Conservation (phyloP, 1,140 invertebrate genomes). For the Ylistrum balloti region DNA sequence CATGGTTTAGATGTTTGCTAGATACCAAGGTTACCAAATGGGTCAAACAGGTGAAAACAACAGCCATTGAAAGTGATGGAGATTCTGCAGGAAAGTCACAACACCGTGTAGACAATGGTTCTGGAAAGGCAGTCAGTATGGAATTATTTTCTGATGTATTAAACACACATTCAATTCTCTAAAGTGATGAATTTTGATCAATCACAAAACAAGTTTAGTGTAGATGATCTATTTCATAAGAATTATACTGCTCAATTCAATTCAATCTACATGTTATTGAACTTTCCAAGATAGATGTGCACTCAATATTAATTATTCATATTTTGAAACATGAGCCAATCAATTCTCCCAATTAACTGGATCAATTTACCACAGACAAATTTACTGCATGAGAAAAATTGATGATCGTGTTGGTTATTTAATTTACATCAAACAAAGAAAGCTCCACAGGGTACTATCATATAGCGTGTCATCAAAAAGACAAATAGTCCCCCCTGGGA, state of each 20-base stretch:
- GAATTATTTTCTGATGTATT: too few relatives aligned
- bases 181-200: neutral
- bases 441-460: conserved; percentile 24
- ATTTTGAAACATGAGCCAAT: neutral
- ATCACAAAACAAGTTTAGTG: neutral
- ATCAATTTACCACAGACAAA: neutral
- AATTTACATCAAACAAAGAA: conserved; percentile 36
- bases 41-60: too few relatives aligned
- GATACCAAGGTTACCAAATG: too few relatives aligned
- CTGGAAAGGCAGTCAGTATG: too few relatives aligned
- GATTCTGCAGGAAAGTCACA: too few relatives aligned
- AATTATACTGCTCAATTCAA: neutral
- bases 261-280: neutral
- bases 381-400: conserved; percentile 7
- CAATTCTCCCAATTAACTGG: neutral
- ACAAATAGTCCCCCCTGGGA: conserved; percentile 4
- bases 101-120: too few relatives aligned
- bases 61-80: too few relatives aligned
- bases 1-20: too few relatives aligned
- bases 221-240: neutral
- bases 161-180: neutral
- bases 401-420: conserved; percentile 19
- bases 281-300: neutral
- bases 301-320: conserved; percentile 36
- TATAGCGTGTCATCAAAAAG: neutral